Base-by-base conservation (phyloP, 2,113 vertebrate genomes). In the Cariama cristata region DNA sequence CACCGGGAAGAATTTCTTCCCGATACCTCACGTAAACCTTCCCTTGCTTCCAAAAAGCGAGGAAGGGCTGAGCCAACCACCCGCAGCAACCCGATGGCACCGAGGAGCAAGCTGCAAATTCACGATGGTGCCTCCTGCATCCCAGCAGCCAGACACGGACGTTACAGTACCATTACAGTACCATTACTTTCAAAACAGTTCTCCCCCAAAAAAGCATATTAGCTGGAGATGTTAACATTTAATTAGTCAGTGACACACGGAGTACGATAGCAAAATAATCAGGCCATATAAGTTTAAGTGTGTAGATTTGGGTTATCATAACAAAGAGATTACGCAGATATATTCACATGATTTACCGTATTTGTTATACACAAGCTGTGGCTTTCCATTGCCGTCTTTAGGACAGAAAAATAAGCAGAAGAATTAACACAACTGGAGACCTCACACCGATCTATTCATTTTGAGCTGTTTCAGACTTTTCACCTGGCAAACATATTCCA, bases 71-170 rank as follows among this genome's bases (percentile, higher is more conserved):
- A 77, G 30, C 21, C 10, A 2, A 13, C 12, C 2, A 1, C 19
- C n/a, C 0, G 0, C 62, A 58, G 40, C 47, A 81, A 33, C 33
- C 3, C 0, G 0, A 20, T 3, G 2, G 32, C 3, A 4, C 1
- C 5, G 52, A 67, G 40, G 18, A 91, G 45, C 27, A 53, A 69
- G 49, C 0, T 58, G 33, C 45, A 66, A 77, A 40, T 32, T 35
- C 23, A 50, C 2, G 8, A 32, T 8, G 40, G 21, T 84, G 60
- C 14, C 50, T 68, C 44, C 38, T 33, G 21, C 64, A 76, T 75
- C 74, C 66, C 18, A 1, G 12, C 2, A 1, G 15, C 50, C 56
- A 72, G 38, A 40, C 26, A 50, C 1, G 1, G 40, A 69, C 4
- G 1, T 50, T n/a, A 45, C 1, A 38, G 38, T 38, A 38, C 38